Evolutionary conservation across 1,140 invertebrate genomes (phyloP).

Genomic region (Drosophila willistoni): DNA sequence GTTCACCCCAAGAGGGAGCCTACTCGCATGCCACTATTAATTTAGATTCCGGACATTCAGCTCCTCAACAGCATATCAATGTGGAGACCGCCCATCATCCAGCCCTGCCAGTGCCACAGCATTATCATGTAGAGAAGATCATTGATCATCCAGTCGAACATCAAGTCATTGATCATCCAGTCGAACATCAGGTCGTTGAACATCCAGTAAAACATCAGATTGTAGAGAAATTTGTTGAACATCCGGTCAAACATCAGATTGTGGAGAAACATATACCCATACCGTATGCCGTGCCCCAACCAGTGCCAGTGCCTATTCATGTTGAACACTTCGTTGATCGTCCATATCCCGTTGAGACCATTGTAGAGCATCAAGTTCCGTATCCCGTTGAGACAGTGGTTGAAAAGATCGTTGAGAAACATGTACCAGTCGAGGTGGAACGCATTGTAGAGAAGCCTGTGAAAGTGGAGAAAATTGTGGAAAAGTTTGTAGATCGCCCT

Average conservation of each 20-base stretch:
- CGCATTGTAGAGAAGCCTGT: slow-evolving; percentile 86
- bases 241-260: slow-evolving; percentile 84
- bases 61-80: background rate
- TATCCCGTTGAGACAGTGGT: slow-evolving; percentile 84
- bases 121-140: slow-evolving; percentile 74
- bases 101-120: slow-evolving; percentile 77
- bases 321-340: slow-evolving; percentile 83
- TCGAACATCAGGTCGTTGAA: slow-evolving; percentile 48
- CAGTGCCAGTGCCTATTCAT: slow-evolving; percentile 84
- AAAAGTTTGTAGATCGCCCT: slow-evolving; percentile 84
- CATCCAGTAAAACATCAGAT: slow-evolving; percentile 54
- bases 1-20: slow-evolving; percentile 56
- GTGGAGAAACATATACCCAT: slow-evolving; percentile 84
- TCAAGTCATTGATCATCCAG: no score
- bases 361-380: slow-evolving; percentile 82
- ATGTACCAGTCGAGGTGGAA: slow-evolving; percentile 83
- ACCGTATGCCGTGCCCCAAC: slow-evolving; percentile 84
- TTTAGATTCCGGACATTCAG: slow-evolving; percentile 29
- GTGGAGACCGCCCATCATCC: background rate
- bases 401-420: slow-evolving; percentile 76
- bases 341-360: slow-evolving; percentile 82
- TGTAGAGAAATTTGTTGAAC: slow-evolving; percentile 60
- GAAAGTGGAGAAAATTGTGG: slow-evolving; percentile 84
- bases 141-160: slow-evolving; percentile 83
- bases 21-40: slow-evolving; percentile 43